Evolutionary conservation across 2,113 vertebrate genomes (phyloP).

Genomic region (Lynx canadensis): DNA sequence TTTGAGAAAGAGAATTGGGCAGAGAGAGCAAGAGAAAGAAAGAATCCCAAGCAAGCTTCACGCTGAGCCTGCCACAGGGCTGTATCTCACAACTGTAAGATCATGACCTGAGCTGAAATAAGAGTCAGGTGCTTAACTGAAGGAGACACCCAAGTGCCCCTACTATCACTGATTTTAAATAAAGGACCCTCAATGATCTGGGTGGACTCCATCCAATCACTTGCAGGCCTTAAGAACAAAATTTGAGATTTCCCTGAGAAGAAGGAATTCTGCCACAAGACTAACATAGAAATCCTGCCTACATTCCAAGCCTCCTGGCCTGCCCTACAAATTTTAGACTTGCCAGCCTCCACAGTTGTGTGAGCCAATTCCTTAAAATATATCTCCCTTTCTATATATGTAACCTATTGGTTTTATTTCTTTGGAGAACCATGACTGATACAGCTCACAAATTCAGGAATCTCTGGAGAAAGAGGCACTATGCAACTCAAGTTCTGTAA

Average conservation of each 20-base stretch:
- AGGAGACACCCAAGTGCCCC: no score
- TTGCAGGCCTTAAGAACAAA: neutral
- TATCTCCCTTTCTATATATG: neutral
- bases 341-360: neutral
- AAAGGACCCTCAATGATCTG: neutral
- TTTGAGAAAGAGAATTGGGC: no score
- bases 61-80: no score
- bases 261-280: neutral
- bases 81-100: no score
- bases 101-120: no score
- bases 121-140: no score
- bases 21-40: no score
- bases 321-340: neutral
- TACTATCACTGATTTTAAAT: neutral
- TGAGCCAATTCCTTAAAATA: conserved; percentile 10
- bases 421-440: neutral
- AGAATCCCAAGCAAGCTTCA: no score
- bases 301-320: neutral
- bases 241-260: neutral
- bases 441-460: neutral
- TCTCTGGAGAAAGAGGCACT: neutral
- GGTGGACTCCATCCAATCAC: neutral
- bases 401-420: neutral
- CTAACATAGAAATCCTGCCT: neutral
- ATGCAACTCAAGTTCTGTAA: neutral